A percentile compares a stretch with the other conserved stretches of the same genome.
phyloP scores from a whole-genome alignment of 2,797 vertebrate genomes.

The Sebastes trivittatus region DNA sequence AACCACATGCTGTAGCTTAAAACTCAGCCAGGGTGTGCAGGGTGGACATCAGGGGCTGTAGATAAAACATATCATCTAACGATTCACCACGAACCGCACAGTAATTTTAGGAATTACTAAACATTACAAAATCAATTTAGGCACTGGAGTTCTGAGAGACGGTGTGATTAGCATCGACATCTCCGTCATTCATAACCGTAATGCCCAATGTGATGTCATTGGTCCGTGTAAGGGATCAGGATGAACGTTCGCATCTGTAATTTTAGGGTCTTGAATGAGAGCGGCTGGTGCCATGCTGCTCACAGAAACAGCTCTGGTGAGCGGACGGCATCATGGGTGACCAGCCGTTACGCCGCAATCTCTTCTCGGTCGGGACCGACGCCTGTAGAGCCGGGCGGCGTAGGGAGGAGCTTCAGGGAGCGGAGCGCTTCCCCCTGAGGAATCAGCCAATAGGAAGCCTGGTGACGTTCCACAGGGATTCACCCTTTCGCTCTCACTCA shows the following conservation, averaged over 20 bases:
- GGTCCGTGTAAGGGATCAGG: constrained; percentile 35
- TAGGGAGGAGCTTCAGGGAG: constrained; percentile 14
- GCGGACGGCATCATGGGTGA: constrained; percentile 22
- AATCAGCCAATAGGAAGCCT: constrained; percentile 35
- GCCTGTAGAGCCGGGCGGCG: constrained; percentile 6
- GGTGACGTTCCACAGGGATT: neutral
- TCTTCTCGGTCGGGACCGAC: constrained; percentile 21
- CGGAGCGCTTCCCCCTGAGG: constrained; percentile 6
- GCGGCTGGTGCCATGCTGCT: constrained; percentile 2
- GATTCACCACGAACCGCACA: neutral
- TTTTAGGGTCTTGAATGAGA: constrained; percentile 17
- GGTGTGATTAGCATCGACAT: constrained; percentile 18
- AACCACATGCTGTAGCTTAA: neutral
- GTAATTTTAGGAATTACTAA: constrained; percentile 12
- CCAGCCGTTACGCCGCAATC: constrained; percentile 5
- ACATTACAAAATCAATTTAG: constrained; percentile 50
- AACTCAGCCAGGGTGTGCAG: constrained; percentile 12
- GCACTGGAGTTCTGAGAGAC: constrained; percentile 41
- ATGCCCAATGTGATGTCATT: constrained; percentile 9
- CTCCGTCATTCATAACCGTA: neutral
- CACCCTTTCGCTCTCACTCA: constrained; percentile 63
- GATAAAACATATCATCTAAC: constrained; percentile 28
- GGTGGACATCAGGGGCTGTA: constrained; percentile 16
- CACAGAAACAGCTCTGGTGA: neutral
- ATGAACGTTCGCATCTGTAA: neutral